These are phyloP conservation scores for Nephotettix cincticeps DNA, from an alignment of 1,140 invertebrate genomes.

Conservation along the genomic window DNA sequence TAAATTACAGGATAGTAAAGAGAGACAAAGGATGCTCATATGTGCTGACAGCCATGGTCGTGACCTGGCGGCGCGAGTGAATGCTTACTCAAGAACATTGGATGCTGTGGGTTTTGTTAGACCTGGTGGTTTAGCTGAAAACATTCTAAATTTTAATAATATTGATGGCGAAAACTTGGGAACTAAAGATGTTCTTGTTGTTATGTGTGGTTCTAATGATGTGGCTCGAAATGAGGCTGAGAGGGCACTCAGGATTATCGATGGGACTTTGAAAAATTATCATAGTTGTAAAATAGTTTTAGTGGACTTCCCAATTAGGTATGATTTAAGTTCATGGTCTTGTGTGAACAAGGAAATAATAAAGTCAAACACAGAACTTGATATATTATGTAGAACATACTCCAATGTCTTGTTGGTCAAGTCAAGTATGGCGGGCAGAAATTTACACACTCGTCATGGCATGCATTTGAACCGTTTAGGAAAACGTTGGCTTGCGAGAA, in stretches of 20 bases:
- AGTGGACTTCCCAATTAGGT: too few species aligned
- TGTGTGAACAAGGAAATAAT: too few species aligned
- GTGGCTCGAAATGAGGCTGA: not conserved
- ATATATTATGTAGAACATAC: too few species aligned
- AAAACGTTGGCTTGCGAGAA: too few species aligned
- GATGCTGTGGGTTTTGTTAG: not conserved
- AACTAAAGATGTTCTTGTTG: not conserved
- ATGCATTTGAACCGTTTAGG: too few species aligned
- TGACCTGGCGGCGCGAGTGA: not conserved
- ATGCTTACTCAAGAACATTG: not conserved
- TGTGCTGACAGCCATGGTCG: conserved; percentile 5
- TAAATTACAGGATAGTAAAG: not conserved
- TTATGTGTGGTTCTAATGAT: conserved; percentile 6
- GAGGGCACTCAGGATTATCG: not conserved
- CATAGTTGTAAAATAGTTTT: not conserved
- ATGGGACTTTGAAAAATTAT: not conserved
- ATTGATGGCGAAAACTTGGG: not conserved
- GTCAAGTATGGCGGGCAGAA: too few species aligned
- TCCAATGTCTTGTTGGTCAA: too few species aligned
- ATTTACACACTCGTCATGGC: too few species aligned
- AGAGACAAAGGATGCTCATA: not conserved
- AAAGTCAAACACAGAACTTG: too few species aligned
- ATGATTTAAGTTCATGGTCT: too few species aligned
- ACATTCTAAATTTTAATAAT: not conserved
- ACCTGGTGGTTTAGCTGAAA: not conserved